A percentile compares a stretch with the other conserved stretches of the same genome.
Conservation (phyloP, 2,797 vertebrate genomes). For the Tiaroga cobitis region DNA sequence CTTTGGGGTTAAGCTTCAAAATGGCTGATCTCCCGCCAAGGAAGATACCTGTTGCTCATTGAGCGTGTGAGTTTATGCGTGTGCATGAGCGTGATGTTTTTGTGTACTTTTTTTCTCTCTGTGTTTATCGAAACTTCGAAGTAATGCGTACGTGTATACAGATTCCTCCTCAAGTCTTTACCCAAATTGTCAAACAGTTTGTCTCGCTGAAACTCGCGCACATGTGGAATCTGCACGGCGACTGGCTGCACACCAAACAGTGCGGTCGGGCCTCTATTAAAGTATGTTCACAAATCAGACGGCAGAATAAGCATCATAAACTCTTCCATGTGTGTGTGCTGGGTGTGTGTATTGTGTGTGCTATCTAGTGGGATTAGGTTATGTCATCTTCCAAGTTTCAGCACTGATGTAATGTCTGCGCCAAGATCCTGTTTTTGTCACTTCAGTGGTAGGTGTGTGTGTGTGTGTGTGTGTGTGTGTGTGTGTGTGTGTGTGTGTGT, state of each 20-base stretch:
- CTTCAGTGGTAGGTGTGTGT: slow-evolving; percentile 33
- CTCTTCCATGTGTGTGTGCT: slow-evolving; percentile 10
- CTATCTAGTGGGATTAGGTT: slow-evolving; percentile 20
- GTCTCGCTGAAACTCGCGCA: slow-evolving; percentile 1
- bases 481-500: slow-evolving; percentile 42
- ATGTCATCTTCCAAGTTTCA: slow-evolving; percentile 46
- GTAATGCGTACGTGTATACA: slow-evolving; percentile 32
- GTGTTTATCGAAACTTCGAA: slow-evolving; percentile 40
- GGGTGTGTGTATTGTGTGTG: slow-evolving; percentile 37
- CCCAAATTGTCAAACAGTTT: slow-evolving; percentile 38
- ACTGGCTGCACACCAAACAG: slow-evolving; percentile 18
- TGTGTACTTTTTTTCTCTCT: slow-evolving; percentile 21
- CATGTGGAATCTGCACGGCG: slow-evolving; percentile 15
- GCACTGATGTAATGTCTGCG: slow-evolving; percentile 54
- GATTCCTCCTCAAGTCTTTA: slow-evolving; percentile 27
- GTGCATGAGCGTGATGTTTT: slow-evolving; percentile 26
- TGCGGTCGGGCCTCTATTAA: slow-evolving; percentile 10
- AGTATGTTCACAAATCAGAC: slow-evolving; percentile 17
- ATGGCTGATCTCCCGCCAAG: slow-evolving; percentile 41
- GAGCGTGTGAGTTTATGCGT: not conserved
- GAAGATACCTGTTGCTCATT: slow-evolving; percentile 38
- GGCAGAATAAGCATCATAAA: slow-evolving; percentile 12
- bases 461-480: slow-evolving; percentile 37
- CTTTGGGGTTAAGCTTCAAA: slow-evolving; percentile 48
- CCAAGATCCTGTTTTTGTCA: slow-evolving; percentile 44